Evolutionary conservation across 2,113 vertebrate species (phyloP).

Genomic region (Coreoperca whiteheadi): DNA sequence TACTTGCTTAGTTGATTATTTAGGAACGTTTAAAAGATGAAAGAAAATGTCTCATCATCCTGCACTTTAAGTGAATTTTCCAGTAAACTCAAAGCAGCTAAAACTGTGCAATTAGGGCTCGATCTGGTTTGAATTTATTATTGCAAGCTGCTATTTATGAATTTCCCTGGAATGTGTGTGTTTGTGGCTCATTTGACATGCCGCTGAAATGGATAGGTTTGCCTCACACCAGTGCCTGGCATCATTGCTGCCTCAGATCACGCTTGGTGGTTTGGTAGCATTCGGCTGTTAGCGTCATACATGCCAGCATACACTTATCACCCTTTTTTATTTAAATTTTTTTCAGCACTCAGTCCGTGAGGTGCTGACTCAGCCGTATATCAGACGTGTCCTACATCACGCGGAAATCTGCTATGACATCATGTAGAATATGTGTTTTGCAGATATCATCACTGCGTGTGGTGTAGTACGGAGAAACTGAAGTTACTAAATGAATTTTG

Average conservation of each 20-base stretch:
- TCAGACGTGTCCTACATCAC: conserved; percentile 40
- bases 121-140: conserved; percentile 65
- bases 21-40: background rate
- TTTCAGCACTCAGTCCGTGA: conserved; percentile 32
- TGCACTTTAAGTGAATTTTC: conserved; percentile 44
- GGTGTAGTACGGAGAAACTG: conserved; percentile 10
- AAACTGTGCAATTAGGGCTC: conserved; percentile 34
- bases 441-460: conserved; percentile 29
- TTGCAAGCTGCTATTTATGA: conserved; percentile 56
- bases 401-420: conserved; percentile 38
- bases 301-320: conserved; percentile 60
- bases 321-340: background rate
- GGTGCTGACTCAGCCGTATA: conserved; percentile 48
- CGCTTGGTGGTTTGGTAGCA: conserved; percentile 63
- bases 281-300: conserved; percentile 36
- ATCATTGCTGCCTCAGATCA: conserved; percentile 54
- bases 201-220: conserved; percentile 65
- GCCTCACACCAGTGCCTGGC: conserved; percentile 59
- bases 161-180: conserved; percentile 52
- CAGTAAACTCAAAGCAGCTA: conserved; percentile 30
- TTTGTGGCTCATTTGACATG: conserved; percentile 62
- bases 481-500: conserved; percentile 24
- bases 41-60: background rate
- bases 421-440: conserved; percentile 32
- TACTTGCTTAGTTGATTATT: background rate